Conservation (phyloP, 2,888 invertebrate genomes). For the Parascotia fuliginaria region DNA sequence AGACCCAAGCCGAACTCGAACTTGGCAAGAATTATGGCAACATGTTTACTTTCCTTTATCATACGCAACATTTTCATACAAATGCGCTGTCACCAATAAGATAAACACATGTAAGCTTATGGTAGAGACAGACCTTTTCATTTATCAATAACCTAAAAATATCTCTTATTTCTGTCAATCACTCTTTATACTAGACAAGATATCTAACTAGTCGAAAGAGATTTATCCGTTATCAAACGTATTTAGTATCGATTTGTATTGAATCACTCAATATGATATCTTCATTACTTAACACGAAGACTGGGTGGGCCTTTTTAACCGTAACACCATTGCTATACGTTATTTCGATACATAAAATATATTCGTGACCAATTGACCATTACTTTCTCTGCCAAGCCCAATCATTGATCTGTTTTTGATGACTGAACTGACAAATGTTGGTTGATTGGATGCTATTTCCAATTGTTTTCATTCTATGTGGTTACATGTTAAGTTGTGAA, state of each 20-base stretch:
- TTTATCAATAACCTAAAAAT: no score
- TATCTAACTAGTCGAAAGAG: not conserved
- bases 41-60: no score
- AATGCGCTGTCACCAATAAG: no score
- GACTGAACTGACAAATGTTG: not conserved
- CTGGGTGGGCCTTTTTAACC: slow-evolving; percentile 6
- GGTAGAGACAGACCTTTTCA: no score
- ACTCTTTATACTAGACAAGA: slow-evolving; percentile 4
- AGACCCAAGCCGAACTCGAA: no score
- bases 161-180: not conserved
- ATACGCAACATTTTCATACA: no score
- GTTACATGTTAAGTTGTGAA: not conserved
- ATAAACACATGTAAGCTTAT: no score
- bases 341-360: slow-evolving; percentile 7
- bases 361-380: slow-evolving; percentile 2
- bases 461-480: not conserved
- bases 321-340: not conserved
- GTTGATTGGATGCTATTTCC: not conserved
- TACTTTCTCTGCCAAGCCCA: slow-evolving; percentile 5
- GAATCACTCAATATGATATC: slow-evolving; percentile 2
- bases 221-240: slow-evolving; percentile 6
- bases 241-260: slow-evolving; percentile 5
- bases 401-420: slow-evolving; percentile 1
- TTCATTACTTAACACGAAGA: slow-evolving; percentile 4
- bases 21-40: no score